These are phyloP conservation scores for Sebastes minor DNA, from an alignment of 2,797 vertebrate species.

Conservation along the genomic window DNA sequence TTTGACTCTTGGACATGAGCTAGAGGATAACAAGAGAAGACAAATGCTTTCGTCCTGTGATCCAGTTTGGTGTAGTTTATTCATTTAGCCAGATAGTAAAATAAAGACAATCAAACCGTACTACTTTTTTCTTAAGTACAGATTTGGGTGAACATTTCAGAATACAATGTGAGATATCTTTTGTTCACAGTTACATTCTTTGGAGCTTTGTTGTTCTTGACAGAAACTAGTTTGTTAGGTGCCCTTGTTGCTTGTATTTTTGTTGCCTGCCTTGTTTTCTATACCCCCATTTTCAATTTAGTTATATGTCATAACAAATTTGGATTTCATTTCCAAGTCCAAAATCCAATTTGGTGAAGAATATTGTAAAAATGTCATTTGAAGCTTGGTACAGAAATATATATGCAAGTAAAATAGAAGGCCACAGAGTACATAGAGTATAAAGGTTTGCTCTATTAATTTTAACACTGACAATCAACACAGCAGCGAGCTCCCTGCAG, in stretches of 20 bases:
- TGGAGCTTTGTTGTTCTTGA: background rate
- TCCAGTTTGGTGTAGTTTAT: slow-evolving; percentile 14
- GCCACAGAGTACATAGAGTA: background rate
- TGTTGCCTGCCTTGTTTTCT: background rate
- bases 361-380: slow-evolving; percentile 1
- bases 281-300: background rate
- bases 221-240: background rate
- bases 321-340: background rate
- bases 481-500: background rate
- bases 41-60: slow-evolving; percentile 22
- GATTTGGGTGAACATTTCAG: background rate
- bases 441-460: background rate
- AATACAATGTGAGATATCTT: background rate
- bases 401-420: background rate
- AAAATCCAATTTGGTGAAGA: background rate
- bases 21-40: slow-evolving; percentile 26
- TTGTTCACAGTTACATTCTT: background rate
- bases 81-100: background rate
- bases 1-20: slow-evolving; percentile 22
- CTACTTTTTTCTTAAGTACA: background rate
- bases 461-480: background rate
- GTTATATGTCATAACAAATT: background rate
- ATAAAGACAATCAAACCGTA: background rate
- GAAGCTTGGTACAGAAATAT: background rate
- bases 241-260: background rate